These are phyloP conservation scores for Pachycephus smyrnensis DNA, from an alignment of 2,888 invertebrate species.

Conservation along the genomic window DNA sequence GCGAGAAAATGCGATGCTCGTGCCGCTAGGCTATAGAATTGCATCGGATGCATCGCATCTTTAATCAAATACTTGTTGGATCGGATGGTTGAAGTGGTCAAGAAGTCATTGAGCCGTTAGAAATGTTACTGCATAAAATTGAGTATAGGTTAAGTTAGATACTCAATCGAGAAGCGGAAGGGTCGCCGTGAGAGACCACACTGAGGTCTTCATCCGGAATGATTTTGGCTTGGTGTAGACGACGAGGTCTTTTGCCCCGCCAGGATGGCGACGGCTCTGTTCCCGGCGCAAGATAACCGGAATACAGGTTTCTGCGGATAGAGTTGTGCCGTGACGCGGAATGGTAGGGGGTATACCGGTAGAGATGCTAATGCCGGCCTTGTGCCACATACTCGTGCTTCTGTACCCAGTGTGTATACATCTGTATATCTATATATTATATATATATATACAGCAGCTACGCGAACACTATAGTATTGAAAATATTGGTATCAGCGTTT, in stretches of 20 bases:
- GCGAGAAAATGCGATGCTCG: background rate
- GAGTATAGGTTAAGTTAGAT: background rate
- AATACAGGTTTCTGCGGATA: slow-evolving; percentile 62
- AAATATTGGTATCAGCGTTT: background rate
- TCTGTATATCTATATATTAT: background rate
- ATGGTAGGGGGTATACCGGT: slow-evolving; percentile 65
- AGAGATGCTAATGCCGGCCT: slow-evolving; percentile 68
- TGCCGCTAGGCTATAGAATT: background rate
- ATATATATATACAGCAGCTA: slow-evolving; percentile 3
- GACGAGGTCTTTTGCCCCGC: slow-evolving; percentile 38
- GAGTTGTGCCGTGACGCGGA: slow-evolving; percentile 51
- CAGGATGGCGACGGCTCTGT: slow-evolving; percentile 31
- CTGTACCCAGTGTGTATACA: slow-evolving; percentile 29
- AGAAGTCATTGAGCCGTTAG: background rate
- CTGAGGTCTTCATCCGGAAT: slow-evolving; percentile 13
- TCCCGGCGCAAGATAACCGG: slow-evolving; percentile 56
- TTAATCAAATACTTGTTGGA: background rate
- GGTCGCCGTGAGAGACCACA: background rate
- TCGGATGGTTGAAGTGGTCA: background rate
- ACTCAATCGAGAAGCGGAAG: background rate
- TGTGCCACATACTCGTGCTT: slow-evolving; percentile 64
- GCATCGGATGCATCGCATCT: background rate
- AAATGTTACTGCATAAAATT: background rate
- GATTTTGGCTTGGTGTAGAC: slow-evolving; percentile 18
- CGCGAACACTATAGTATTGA: background rate